Percentiles rank a stretch among this genome's conserved stretches.
phyloP scores from a whole-genome alignment of 2,113 vertebrate species.

The Camelus dromedarius region DNA sequence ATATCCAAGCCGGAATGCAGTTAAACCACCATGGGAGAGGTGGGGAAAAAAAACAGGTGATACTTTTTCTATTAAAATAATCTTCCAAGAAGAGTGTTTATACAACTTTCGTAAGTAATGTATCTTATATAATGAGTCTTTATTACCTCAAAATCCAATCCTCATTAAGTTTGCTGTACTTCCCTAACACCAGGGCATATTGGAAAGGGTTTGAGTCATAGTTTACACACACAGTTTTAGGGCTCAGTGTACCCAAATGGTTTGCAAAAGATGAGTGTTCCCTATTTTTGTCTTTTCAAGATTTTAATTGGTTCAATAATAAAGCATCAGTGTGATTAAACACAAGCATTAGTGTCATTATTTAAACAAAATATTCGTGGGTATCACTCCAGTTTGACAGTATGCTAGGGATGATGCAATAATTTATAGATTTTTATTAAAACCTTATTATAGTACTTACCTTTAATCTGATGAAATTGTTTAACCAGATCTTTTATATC shows the following conservation, averaged over 20 bases:
- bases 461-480: slow-evolving; percentile 78
- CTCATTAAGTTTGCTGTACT: background rate
- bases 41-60: background rate
- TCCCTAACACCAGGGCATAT: background rate
- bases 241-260: background rate
- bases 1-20: background rate
- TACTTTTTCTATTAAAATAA: background rate
- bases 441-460: slow-evolving; percentile 71
- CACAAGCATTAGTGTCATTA: background rate
- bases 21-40: background rate
- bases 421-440: background rate
- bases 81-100: background rate
- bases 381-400: background rate
- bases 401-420: background rate
- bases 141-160: background rate
- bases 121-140: background rate
- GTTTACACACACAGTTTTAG: background rate
- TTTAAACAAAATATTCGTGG: background rate
- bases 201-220: background rate
- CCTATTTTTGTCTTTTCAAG: background rate
- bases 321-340: background rate
- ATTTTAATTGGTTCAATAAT: slow-evolving; percentile 3
- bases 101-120: background rate
- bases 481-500: slow-evolving; percentile 85
- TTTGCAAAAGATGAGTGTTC: background rate